Evolutionary conservation across 92 coral and sea anemone species (phyloP), one percentile per base, ranked within the genome.

Genomic region (Zoanthus gigantus): DNA sequence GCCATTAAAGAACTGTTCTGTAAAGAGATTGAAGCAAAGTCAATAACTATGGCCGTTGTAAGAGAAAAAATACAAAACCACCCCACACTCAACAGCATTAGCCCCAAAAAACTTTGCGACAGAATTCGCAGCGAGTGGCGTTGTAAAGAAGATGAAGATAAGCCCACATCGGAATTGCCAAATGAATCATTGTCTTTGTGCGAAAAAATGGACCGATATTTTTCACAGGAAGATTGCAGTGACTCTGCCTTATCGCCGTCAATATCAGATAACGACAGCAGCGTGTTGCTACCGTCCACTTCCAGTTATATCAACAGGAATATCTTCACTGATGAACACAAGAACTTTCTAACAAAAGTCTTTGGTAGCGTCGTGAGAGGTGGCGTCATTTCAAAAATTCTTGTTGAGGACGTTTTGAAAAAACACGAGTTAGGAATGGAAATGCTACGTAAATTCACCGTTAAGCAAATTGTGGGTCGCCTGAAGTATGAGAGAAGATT

Each of bases 71-170:
- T 86, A 16, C 45, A 76, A n/a, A 72, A 65, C 65, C 57, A 76
- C 66, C 69, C 89, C 83, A 69, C 47, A 12, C 74, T 45, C 75
- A 61, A 44, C 58, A 86, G 63, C 80, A 30, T 47, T 23, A 7
- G 44, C 30, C 80, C 60, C 46, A 76, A 54, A 11, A 76, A 42
- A 16, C 13, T 76, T 69, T 31, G 74, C 54, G 80, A 84, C 71
- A 84, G 65, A 48, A 69, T 84, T 76, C 75, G 88, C 45, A 84
- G 80, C 5, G 88, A 84, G 46, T 84, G 81, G 80, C 71, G 80
- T 56, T 44, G 11, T 52, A 29, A 52, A 37, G 80, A 50, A 9
- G 79, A 42, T 46, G 78, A 83, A 3, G 14, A 67, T 72, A 23
- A 46, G 52, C 68, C 78, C 45, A 50, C 56, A 50, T 23, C 78